Conservation (phyloP, 2,113 vertebrate species). For the Seriola aureovittata region DNA sequence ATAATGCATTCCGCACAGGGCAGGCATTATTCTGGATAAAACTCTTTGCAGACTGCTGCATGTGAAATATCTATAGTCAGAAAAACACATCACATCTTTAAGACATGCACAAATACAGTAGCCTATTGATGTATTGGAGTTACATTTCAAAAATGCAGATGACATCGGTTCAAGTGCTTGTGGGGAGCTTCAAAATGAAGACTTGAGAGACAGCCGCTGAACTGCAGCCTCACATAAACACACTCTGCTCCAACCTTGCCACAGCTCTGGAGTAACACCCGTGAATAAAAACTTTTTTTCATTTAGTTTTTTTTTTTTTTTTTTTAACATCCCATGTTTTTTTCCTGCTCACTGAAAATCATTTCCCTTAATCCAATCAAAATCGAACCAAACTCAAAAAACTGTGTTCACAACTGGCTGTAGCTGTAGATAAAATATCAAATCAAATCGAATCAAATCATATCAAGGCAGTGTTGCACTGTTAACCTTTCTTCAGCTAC, state of each 20-base stretch:
- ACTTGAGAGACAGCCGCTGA: not conserved
- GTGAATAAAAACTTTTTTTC: not conserved
- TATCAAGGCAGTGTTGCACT: constrained; percentile 22
- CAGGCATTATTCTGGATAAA: constrained; percentile 12
- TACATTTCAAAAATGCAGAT: not conserved
- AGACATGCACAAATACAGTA: not conserved
- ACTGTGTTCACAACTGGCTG: not conserved
- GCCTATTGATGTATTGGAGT: not conserved
- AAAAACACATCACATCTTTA: not conserved
- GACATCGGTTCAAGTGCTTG: not conserved
- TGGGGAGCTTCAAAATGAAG: not conserved
- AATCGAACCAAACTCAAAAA: not conserved
- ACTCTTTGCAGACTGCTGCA: not conserved
- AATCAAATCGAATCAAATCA: constrained; percentile 23
- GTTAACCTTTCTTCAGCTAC: constrained; percentile 5
- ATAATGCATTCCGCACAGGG: constrained; percentile 28
- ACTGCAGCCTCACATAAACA: not conserved
- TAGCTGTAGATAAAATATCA: constrained; percentile 2
- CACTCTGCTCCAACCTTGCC: not conserved
- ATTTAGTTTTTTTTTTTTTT: not conserved
- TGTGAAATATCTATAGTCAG: not conserved
- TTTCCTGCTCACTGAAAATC: not conserved
- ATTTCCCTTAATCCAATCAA: constrained; percentile 10
- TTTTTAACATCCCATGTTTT: not conserved
- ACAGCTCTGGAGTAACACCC: not conserved